Percentiles rank a stretch among this genome's conserved stretches.
phyloP scores from a whole-genome alignment of 2,797 vertebrate species.

The Graptemys geographica region DNA sequence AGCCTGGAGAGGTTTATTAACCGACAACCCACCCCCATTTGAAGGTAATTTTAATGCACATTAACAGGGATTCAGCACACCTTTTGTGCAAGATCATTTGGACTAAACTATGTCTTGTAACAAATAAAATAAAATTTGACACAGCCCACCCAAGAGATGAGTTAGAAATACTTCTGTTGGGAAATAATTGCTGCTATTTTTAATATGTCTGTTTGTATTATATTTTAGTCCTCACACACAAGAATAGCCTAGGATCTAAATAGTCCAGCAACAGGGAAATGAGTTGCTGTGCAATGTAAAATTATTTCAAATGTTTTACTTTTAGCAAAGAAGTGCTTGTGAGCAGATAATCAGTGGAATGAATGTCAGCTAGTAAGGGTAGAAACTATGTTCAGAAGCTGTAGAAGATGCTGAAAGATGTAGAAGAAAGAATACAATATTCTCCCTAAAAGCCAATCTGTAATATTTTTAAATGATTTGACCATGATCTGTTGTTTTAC shows the following conservation, averaged over 20 bases:
- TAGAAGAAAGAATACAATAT: background rate
- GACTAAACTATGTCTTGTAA: background rate
- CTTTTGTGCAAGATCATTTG: conserved; percentile 55
- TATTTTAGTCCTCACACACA: background rate
- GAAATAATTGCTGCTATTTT: conserved; percentile 28
- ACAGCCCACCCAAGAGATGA: background rate
- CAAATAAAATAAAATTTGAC: background rate
- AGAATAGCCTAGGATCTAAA: conserved; percentile 22
- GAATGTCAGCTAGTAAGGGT: background rate
- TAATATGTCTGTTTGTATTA: conserved; percentile 4
- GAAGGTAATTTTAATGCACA: conserved; percentile 57
- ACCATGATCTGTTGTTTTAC: background rate
- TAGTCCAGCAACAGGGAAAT: background rate
- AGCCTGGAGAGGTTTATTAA: conserved; percentile 58
- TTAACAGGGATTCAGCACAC: conserved; percentile 46
- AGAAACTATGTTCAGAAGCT: background rate
- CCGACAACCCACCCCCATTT: background rate
- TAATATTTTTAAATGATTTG: background rate
- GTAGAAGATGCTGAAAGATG: background rate
- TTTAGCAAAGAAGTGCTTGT: conserved; percentile 36
- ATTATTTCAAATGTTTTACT: conserved; percentile 51
- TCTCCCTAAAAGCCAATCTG: background rate
- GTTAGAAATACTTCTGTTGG: conserved; percentile 4
- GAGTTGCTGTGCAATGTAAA: conserved; percentile 29
- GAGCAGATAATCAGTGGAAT: conserved; percentile 42